phyloP scores from a whole-genome alignment of 2,113 vertebrate species.

The Poecile atricapillus region DNA sequence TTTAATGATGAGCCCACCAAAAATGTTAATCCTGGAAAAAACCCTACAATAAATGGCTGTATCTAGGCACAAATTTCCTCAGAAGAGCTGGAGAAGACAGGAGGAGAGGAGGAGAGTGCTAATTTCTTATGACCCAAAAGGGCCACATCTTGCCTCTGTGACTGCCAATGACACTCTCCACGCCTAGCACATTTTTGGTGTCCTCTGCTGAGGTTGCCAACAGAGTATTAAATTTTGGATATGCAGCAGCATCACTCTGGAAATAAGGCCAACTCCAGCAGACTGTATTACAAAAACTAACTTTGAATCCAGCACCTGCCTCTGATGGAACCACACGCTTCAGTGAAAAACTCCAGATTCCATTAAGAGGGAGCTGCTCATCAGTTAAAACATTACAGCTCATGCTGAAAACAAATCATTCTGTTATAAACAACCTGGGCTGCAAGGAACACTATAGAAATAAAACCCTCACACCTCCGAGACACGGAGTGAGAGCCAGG shows the following conservation, averaged over 20 bases:
- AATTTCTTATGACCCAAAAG: background rate
- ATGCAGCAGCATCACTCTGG: background rate
- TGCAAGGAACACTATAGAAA: background rate
- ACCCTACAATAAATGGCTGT: background rate
- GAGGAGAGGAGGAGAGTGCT: background rate
- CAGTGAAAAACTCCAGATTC: background rate
- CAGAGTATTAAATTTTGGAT: background rate
- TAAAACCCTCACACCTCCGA: background rate
- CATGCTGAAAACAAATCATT: background rate
- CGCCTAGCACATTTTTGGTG: rapidly evolving
- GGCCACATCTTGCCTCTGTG: background rate
- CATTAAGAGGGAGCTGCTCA: background rate
- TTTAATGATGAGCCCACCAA: background rate
- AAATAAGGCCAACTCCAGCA: background rate
- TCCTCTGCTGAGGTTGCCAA: background rate
- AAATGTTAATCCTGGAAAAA: background rate
- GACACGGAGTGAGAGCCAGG: background rate
- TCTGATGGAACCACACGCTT: background rate
- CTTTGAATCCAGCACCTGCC: background rate
- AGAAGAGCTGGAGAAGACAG: background rate
- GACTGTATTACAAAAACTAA: background rate
- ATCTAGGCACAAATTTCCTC: background rate
- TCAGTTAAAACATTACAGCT: background rate
- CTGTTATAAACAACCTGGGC: slow-evolving; percentile 11
- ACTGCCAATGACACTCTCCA: background rate